Conservation (phyloP, 2,113 vertebrate genomes). For the Turnix velox region DNA sequence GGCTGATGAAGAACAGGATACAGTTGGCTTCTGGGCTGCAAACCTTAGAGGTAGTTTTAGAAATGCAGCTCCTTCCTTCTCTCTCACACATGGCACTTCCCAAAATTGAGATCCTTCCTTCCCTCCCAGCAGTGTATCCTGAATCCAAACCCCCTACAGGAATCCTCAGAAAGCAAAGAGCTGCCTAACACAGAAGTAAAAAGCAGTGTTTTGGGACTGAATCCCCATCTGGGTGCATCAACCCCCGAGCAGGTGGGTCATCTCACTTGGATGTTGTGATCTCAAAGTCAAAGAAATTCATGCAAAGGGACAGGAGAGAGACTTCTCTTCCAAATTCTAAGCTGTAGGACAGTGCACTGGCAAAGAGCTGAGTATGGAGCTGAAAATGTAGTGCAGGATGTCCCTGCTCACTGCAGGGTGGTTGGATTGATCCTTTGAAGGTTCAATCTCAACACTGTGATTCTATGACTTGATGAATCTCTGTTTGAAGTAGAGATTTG, state of each 20-base stretch:
- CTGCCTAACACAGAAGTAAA: neutral
- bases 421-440: no score
- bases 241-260: neutral
- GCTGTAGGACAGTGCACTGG: neutral
- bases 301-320: neutral
- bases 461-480: no score
- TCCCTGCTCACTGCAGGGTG: no score
- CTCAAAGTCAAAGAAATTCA: neutral
- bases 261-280: neutral
- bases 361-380: neutral
- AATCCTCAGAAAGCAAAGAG: neutral
- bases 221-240: neutral
- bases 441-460: no score
- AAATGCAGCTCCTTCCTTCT: neutral
- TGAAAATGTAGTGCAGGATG: no score
- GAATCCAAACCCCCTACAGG: neutral
- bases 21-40: no score
- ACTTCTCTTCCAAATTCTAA: neutral
- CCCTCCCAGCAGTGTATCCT: fast-evolving
- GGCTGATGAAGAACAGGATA: no score
- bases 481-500: neutral
- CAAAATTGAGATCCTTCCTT: fast-evolving
- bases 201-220: neutral
- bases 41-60: neutral
- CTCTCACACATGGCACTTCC: neutral